Conservation (phyloP, 2,797 vertebrate genomes). For the Sebastes glaucus region DNA sequence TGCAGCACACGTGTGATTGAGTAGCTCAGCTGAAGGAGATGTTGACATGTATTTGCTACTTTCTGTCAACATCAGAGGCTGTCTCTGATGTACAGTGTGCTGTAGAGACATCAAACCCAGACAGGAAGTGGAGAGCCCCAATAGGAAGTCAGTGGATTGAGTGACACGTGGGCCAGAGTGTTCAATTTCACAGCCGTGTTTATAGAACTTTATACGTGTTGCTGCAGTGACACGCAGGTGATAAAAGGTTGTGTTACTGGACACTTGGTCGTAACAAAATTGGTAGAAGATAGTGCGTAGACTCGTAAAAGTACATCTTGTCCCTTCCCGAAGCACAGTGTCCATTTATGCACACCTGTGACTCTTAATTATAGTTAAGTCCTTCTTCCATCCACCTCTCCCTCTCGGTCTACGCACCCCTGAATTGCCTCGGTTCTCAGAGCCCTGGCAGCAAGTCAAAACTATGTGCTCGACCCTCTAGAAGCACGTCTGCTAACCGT, state of each 20-base stretch:
- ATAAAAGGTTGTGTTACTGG: background rate
- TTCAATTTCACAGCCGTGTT: background rate
- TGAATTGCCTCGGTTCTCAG: conserved; percentile 51
- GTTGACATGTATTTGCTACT: conserved; percentile 41
- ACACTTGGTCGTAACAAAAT: background rate
- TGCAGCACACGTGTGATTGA: conserved; percentile 9
- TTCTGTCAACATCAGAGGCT: conserved; percentile 40
- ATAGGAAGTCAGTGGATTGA: conserved; percentile 33
- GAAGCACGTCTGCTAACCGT: conserved; percentile 76
- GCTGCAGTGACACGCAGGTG: background rate
- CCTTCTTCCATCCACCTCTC: background rate
- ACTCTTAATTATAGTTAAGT: conserved; percentile 20
- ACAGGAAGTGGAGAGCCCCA: conserved; percentile 39
- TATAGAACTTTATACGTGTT: background rate
- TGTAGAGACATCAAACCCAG: conserved; percentile 9
- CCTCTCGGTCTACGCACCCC: conserved; percentile 18
- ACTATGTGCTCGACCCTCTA: conserved; percentile 67
- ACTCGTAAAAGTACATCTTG: background rate
- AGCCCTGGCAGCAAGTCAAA: conserved; percentile 73
- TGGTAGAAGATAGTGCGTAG: background rate
- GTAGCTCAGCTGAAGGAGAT: conserved; percentile 14
- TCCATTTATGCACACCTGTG: conserved; percentile 33
- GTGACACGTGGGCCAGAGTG: background rate
- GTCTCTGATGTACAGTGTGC: conserved; percentile 21
- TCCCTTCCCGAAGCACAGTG: background rate